These are phyloP conservation scores for Erithacus rubecula DNA, from an alignment of 2,797 vertebrate genomes.

Conservation along the genomic window DNA sequence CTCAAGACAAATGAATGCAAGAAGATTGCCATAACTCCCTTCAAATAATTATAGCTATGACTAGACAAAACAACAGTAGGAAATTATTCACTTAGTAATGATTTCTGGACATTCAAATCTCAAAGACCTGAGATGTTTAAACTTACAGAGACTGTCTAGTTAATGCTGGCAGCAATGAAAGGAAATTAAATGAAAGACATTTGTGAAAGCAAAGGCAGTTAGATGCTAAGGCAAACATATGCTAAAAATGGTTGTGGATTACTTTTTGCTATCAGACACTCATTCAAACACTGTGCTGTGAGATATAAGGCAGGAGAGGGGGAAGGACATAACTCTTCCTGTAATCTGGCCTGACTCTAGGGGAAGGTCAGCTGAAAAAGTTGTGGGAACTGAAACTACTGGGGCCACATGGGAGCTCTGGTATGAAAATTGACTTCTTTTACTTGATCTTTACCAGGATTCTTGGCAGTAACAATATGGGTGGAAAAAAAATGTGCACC, in stretches of 20 bases:
- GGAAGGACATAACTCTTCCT: neutral
- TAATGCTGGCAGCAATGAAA: neutral
- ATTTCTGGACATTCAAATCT: neutral
- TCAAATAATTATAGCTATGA: neutral
- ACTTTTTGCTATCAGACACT: neutral
- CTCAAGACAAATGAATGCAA: neutral
- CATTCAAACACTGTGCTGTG: neutral
- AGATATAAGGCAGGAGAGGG: neutral
- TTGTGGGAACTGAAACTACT: slow-evolving; percentile 55
- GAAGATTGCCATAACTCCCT: neutral
- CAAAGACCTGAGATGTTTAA: neutral
- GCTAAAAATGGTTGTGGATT: neutral
- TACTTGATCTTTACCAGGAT: slow-evolving; percentile 28
- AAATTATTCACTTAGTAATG: neutral
- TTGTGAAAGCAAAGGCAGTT: neutral
- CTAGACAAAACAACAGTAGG: neutral
- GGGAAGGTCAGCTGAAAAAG: slow-evolving; percentile 19
- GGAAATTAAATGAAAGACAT: neutral
- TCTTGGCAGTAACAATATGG: slow-evolving; percentile 18
- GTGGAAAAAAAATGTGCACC: slow-evolving; percentile 28
- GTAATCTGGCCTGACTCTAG: neutral
- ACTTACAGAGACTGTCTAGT: neutral
- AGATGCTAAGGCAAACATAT: neutral
- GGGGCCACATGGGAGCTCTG: slow-evolving; percentile 37
- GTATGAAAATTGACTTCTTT: slow-evolving; percentile 40